Base-by-base conservation (phyloP, 2,113 vertebrate genomes). In the Taxidea taxus region DNA sequence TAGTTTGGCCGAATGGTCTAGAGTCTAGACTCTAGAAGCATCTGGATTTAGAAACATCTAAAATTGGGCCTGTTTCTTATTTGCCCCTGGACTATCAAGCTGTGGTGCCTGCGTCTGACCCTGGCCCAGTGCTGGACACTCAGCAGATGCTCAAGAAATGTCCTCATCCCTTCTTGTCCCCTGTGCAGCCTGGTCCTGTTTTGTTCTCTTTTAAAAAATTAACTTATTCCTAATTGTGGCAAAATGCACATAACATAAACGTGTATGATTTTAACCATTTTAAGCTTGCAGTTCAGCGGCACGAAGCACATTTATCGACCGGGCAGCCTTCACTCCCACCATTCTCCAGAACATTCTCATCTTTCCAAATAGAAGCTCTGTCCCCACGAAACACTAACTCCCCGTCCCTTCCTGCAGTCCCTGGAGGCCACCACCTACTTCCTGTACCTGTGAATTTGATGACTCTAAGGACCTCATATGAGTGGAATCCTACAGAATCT, bases 271-370 rank as follows among this genome's bases (percentile, higher is more conserved):
- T 7, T 39, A 34, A 23, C 70, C n/a, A 37, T 21, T 56, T 20
- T 16, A 31, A 0, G 21, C 6, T 5, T 18, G 13, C n/a, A 12
- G 34, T 23, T 21, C 10, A 34, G 20, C 1, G 16, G 42, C 44
- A 4, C 3, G 16, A 23, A 3, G 42, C 16, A 8, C 20, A 9
- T 12, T 20, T 20, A 3, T 7, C 1, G 2, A 9, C 8, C 5
- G n/a, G 47, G 5, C 27, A 9, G 1, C 34, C 7, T 0, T 18
- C 14, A 0, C 44, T n/a, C 7, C 34, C 47, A 0, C 6, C 8
- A 11, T 2, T 7, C n/a, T 44, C 51, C 14, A 44, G 54, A 56
- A 47, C 23, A 15, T 12, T 56, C 14, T 16, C 25, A 2, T 42
- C 88, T 34, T 34, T 49, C 34, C 47, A 18, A 49, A 60, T 31